These are phyloP conservation scores for Tachycineta bicolor DNA, from an alignment of 2,113 vertebrate genomes.

Conservation along the genomic window DNA sequence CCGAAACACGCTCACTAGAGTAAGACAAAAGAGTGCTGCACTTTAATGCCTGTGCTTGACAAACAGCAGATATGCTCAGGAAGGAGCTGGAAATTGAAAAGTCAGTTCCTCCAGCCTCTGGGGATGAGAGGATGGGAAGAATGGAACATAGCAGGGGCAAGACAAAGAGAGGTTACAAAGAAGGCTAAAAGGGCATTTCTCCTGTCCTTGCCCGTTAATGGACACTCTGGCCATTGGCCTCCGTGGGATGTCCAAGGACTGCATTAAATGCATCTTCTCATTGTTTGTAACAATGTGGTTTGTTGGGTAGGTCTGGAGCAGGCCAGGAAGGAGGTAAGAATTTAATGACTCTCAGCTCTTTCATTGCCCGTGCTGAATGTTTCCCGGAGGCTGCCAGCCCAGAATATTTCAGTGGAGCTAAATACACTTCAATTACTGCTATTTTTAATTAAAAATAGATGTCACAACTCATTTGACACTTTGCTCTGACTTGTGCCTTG, in stretches of 20 bases:
- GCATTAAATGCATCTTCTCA: not conserved
- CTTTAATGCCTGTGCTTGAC: slow-evolving; percentile 32
- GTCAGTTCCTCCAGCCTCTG: not conserved
- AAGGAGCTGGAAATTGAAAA: slow-evolving; percentile 46
- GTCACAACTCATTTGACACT: not conserved
- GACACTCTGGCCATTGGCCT: not conserved
- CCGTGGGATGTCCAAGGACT: not conserved
- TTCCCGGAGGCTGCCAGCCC: not conserved
- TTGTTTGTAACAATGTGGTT: not conserved
- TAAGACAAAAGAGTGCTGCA: not conserved
- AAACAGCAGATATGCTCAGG: slow-evolving; percentile 31
- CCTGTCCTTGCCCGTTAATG: slow-evolving; percentile 6
- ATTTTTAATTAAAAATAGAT: slow-evolving; percentile 37
- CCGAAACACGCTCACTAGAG: not conserved
- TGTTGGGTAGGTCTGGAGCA: not conserved
- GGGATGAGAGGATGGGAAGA: not conserved
- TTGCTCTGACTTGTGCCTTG: not conserved
- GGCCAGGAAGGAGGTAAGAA: not conserved
- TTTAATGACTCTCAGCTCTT: not conserved
- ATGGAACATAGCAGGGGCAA: not conserved
- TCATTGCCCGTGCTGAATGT: not conserved
- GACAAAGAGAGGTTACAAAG: slow-evolving; percentile 17
- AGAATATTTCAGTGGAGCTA: not conserved
- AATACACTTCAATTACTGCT: slow-evolving; percentile 1
- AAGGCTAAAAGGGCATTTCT: slow-evolving; percentile 2